Conservation (phyloP, 2,113 vertebrate species). For the Dromiciops gliroides region DNA sequence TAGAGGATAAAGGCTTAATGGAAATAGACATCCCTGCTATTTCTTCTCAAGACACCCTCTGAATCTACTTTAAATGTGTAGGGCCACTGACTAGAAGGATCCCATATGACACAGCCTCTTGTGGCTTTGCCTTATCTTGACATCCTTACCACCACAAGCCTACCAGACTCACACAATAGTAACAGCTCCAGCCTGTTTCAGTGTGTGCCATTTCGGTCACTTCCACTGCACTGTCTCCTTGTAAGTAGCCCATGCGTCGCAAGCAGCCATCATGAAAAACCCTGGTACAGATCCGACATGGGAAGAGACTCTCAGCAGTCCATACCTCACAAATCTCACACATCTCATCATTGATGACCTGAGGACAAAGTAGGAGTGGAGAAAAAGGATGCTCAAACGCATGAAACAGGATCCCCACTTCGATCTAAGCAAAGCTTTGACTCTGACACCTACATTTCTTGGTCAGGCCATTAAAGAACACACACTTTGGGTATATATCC, state of each 20-base stretch:
- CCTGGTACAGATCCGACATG: slow-evolving; percentile 92
- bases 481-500: slow-evolving; percentile 6
- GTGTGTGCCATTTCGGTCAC: slow-evolving; percentile 92
- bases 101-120: slow-evolving; percentile 1
- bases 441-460: neutral
- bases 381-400: neutral
- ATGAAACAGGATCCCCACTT: neutral
- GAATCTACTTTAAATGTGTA: neutral
- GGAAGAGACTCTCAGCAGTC: slow-evolving; percentile 96
- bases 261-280: slow-evolving; percentile 97
- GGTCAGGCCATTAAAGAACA: slow-evolving; percentile 6
- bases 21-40: neutral
- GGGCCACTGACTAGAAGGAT: slow-evolving; percentile 11
- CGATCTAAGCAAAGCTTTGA: slow-evolving; percentile 5
- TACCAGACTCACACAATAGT: slow-evolving; percentile 92
- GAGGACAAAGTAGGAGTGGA: slow-evolving; percentile 26
- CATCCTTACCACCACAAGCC: neutral
- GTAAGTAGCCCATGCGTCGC: slow-evolving; percentile 94
- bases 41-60: neutral
- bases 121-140: neutral
- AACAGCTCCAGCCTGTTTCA: slow-evolving; percentile 95
- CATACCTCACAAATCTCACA: slow-evolving; percentile 98
- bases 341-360: slow-evolving; percentile 94
- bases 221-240: slow-evolving; percentile 86
- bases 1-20: neutral